These are phyloP conservation scores for Macrosiphum euphorbiae DNA, from an alignment of 2,888 invertebrate genomes.

Conservation along the genomic window DNA sequence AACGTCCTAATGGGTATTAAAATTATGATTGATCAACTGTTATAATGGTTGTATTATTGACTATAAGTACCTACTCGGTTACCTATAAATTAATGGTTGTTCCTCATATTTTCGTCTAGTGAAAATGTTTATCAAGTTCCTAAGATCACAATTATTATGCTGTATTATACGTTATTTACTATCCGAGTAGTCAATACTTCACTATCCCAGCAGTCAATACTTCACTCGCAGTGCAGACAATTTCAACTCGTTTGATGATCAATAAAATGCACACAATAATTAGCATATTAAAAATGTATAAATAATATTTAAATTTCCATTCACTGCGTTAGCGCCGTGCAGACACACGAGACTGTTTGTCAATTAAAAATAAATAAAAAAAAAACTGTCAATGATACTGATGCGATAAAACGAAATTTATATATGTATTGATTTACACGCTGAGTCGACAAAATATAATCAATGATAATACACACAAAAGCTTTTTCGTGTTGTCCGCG, in stretches of 20 bases:
- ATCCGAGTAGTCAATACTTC: background rate
- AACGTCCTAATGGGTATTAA: background rate
- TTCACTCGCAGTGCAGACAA: background rate
- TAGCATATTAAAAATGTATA: slow-evolving; percentile 44
- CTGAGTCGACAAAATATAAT: background rate
- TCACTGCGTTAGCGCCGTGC: background rate
- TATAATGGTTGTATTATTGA: background rate
- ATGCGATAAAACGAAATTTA: background rate
- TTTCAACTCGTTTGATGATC: slow-evolving; percentile 16
- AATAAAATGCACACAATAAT: slow-evolving; percentile 36
- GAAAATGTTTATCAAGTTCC: background rate
- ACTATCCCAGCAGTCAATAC: background rate
- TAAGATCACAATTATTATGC: background rate
- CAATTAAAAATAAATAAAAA: slow-evolving; percentile 31
- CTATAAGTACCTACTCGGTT: background rate
- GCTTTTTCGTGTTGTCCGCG: background rate
- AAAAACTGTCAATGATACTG: background rate
- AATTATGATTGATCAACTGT: background rate
- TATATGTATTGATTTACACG: slow-evolving; percentile 1
- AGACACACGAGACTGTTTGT: slow-evolving; percentile 1
- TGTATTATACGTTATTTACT: background rate
- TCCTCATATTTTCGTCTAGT: background rate
- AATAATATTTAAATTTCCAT: slow-evolving; percentile 20
- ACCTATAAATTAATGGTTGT: background rate
- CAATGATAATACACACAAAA: background rate